Base-by-base conservation (phyloP, 2,888 invertebrate species). In the Hirtodrosophila alboralis region DNA sequence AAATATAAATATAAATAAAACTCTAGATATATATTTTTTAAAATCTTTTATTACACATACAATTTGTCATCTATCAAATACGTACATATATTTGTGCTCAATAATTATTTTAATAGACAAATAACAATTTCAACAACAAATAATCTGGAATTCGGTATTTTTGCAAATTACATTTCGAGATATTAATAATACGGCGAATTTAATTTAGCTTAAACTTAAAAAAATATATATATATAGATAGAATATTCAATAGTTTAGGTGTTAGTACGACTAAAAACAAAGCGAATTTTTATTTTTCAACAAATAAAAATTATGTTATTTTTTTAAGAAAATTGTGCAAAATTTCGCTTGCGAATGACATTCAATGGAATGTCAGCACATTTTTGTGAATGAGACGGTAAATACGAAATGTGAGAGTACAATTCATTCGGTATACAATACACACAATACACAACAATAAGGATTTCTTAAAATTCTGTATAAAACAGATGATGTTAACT, bases 231-330 rank as follows among this genome's bases (percentile, higher is more conserved):
- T n/a, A n/a, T n/a, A n/a, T n/a, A n/a, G n/a, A n/a, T 66, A 78
- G 48, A 67, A 61, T 80, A 69, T 63, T 67, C 56, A 58, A 64
- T 61, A 69, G 33, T 62, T 78, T 16, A 62, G 9, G 54, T 59
- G 65, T 56, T 73, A 59, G 54, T 70, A 59, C 27, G 30, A 75
- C 65, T 79, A 66, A 73, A n/a, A 71, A 60, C 48, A 66, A 71
- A 60, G 74, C 51, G 43, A n/a, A 48, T 74, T 64, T 63, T 74
- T 54, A 86, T 80, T 81, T 14, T 81, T 86, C 36, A 81, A 86
- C 86, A 86, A 81, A 86, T 86, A 81, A 81, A 85, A 81, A 84
- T 68, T 34, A 9, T 57, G n/a, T n/a, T n/a, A n/a, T n/a, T n/a
- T n/a, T n/a, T n/a, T n/a, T n/a, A n/a, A n/a, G n/a, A n/a, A n/a